Percentiles rank a stretch among this genome's conserved stretches.
Evolutionary conservation across 2,888 invertebrate species (phyloP).

Genomic region (Cheilosia pagana): DNA sequence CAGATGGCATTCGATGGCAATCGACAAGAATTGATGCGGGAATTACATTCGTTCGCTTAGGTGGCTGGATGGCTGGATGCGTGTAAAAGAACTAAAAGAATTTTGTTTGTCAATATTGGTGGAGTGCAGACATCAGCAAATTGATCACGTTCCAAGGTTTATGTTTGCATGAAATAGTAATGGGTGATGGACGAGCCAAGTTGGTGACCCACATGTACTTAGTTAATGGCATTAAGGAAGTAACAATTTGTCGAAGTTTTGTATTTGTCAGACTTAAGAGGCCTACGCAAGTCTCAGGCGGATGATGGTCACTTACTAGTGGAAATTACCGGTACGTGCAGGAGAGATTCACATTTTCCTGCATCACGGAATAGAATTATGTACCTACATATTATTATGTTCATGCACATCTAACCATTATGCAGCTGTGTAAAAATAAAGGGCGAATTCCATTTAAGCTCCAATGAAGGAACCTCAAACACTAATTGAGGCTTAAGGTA

Average conservation of each 20-base stretch:
- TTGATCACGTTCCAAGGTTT: conserved; percentile 70
- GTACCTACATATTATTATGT: no score
- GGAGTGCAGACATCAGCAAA: conserved; percentile 71
- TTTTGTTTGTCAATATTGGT: conserved; percentile 65
- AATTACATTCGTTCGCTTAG: conserved; percentile 60
- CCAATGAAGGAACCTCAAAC: no score
- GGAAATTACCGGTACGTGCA: conserved; percentile 1
- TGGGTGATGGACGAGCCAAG: conserved; percentile 41
- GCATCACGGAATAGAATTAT: no score
- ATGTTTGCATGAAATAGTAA: conserved; percentile 67
- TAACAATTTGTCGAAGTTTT: conserved; percentile 45
- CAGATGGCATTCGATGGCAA: conserved; percentile 67
- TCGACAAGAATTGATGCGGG: conserved; percentile 64
- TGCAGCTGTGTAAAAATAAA: no score
- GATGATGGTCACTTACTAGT: conserved; percentile 39
- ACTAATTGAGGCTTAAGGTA: no score
- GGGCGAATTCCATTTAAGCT: no score
- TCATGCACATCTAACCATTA: no score
- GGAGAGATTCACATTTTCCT: no score
- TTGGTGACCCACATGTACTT: conserved; percentile 69
- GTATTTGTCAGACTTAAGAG: not conserved
- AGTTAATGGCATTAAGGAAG: conserved; percentile 67
- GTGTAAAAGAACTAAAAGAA: conserved; percentile 34
- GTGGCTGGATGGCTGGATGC: conserved; percentile 50
- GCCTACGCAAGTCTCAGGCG: conserved; percentile 15